Percentiles rank a stretch among this genome's conserved stretches.
Evolutionary conservation across 2,113 vertebrate genomes (phyloP).

Genomic region (Eonycteris spelaea): DNA sequence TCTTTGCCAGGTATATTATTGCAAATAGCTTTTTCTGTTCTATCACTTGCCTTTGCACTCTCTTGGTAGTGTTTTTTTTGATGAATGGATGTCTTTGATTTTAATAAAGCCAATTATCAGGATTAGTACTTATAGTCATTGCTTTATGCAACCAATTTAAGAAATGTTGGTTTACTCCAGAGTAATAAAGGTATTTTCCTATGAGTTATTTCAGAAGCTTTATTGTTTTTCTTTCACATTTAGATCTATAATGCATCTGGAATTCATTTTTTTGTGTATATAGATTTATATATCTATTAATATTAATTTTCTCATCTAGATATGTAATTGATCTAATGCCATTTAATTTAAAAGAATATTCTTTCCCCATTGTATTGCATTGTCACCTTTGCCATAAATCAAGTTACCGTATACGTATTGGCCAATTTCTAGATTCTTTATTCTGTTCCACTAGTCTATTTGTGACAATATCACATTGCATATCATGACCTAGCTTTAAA

Average conservation of each 20-base stretch:
- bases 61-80: background rate
- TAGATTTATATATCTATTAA: background rate
- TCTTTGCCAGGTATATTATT: background rate
- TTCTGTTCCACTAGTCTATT: background rate
- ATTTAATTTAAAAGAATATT: background rate
- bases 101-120: background rate
- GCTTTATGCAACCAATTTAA: background rate
- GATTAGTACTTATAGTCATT: background rate
- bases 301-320: background rate
- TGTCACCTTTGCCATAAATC: background rate
- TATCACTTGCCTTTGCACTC: background rate
- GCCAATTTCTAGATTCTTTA: background rate
- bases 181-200: background rate
- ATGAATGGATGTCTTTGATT: background rate
- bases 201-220: background rate
- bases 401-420: background rate
- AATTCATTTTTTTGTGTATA: background rate
- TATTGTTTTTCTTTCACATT: background rate
- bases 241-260: background rate
- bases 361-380: background rate
- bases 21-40: background rate
- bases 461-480: too few species aligned
- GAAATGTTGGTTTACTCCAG: background rate
- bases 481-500: background rate
- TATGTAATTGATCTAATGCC: background rate